Base-by-base conservation (phyloP, 37 sponge, comb jelly and placozoan genomes). In the Hormiphora californensis region DNA sequence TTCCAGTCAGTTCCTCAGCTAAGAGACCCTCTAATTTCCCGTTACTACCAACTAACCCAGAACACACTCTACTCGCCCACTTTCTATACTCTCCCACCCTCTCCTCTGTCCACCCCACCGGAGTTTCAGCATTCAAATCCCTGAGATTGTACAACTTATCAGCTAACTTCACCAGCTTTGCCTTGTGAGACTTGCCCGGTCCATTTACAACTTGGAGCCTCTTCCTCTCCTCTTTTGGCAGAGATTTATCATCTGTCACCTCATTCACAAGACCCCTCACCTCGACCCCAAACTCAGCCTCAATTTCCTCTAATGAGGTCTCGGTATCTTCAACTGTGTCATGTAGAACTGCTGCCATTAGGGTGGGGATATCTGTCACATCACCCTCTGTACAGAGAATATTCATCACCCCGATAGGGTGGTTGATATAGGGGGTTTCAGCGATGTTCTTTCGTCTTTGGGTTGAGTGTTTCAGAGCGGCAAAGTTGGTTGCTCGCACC, bases 301-400 rank as follows among this genome's bases (percentile, higher is more conserved):
- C 88, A 37, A 92, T 88, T 51, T 96, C 97, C 12, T 92, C 94
- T 2, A 90, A 38, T 0, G 92, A 85, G 12, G 94, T 94, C 46
- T 90, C 91, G 0, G 97, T 96, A 87, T 96, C 97, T 62, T 96
- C 97, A 19, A 96, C 94, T 30, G 97, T 96, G 65, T 96, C 97
- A 59, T 96, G 97, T 4, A 96, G 90, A 22, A 96, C 53, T 54
- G 97, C 97, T 54, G 90, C 95, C 92, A 92, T 92, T 3, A 96
- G 81, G 0, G 90, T 86, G 15, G 91, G 90, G 0, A 92, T 41
- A 43, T 96, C 94, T 0, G 90, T 86, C 4, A 94, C 92, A 0
- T 91, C 91, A 0, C 92, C 97, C 62, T 96, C 97, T 12, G 91
- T 90, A 88, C 89, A 90, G 7, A 96, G 90, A 7, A 91, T 85